These are phyloP conservation scores for Pasiphila rectangulata DNA, from an alignment of 2,888 invertebrate genomes.

Conservation along the genomic window DNA sequence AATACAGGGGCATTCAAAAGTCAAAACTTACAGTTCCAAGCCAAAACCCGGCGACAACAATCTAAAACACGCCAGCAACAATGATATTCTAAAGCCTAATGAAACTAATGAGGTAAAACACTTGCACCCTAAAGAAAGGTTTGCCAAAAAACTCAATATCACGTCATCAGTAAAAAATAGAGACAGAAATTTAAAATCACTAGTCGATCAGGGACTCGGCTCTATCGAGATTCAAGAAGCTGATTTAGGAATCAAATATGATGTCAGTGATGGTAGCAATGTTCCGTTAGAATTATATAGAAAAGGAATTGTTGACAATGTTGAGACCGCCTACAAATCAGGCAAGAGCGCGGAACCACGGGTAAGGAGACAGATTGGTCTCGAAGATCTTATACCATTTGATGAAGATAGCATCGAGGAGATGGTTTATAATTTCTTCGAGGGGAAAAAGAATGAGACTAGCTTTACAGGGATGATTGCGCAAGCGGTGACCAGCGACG, in stretches of 20 bases:
- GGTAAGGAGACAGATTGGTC: slow-evolving; percentile 59
- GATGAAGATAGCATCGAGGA: slow-evolving; percentile 70
- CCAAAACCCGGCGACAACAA: slow-evolving; percentile 66
- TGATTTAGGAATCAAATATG: slow-evolving; percentile 79
- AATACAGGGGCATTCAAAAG: slow-evolving; percentile 92
- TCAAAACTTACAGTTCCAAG: slow-evolving; percentile 89
- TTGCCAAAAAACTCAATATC: slow-evolving; percentile 52
- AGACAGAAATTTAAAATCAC: slow-evolving; percentile 61
- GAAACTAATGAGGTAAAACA: slow-evolving; percentile 81
- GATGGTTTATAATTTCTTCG: slow-evolving; percentile 63
- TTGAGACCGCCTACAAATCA: slow-evolving; percentile 58
- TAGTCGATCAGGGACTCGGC: slow-evolving; percentile 68
- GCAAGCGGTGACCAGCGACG: slow-evolving; percentile 63
- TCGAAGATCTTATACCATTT: slow-evolving; percentile 70
- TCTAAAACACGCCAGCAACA: slow-evolving; percentile 56
- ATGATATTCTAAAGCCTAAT: slow-evolving; percentile 77
- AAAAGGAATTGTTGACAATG: slow-evolving; percentile 82
- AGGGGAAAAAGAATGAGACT: slow-evolving; percentile 62
- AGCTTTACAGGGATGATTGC: slow-evolving; percentile 65
- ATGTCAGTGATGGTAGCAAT: slow-evolving; percentile 77
- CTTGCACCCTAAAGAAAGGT: slow-evolving; percentile 73
- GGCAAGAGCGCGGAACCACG: slow-evolving; percentile 42
- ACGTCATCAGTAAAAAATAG: slow-evolving; percentile 48
- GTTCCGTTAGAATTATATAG: slow-evolving; percentile 79
- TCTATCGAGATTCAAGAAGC: slow-evolving; percentile 80